Conservation (phyloP, 1,140 invertebrate genomes). For the Drosophila athabasca region DNA sequence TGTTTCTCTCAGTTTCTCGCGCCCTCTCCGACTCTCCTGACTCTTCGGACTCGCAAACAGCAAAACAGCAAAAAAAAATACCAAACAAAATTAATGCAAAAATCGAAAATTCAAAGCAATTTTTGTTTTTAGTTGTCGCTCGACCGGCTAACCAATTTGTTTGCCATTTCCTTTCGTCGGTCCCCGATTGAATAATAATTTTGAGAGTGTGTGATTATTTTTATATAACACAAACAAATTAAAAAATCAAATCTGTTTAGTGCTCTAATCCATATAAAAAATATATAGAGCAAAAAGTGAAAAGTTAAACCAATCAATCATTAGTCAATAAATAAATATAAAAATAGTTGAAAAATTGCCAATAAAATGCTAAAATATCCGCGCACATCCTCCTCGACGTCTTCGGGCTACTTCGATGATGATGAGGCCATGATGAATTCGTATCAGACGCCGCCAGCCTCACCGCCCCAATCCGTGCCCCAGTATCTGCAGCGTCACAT, state of each 20-base stretch:
- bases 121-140: conserved; percentile 57
- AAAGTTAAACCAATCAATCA: conserved; percentile 13
- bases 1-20: conserved; percentile 55
- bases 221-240: conserved; percentile 58
- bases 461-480: conserved; percentile 59
- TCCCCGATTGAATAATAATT: conserved; percentile 71
- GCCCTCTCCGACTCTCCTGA: conserved; percentile 4
- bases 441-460: conserved; percentile 75
- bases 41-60: conserved; percentile 8
- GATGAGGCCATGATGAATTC: conserved; percentile 75
- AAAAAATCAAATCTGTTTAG: conserved; percentile 16
- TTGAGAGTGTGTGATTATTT: conserved; percentile 9
- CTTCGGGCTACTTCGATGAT: conserved; percentile 78
- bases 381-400: conserved; percentile 74
- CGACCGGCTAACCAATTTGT: conserved; percentile 55
- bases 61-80: conserved; percentile 1
- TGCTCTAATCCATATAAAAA: conserved; percentile 26
- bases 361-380: conserved; percentile 78
- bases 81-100: conserved; percentile 45
- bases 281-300: conserved; percentile 21
- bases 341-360: conserved; percentile 7
- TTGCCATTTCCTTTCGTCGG: conserved; percentile 36
- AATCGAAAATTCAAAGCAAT: conserved; percentile 54
- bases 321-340: conserved; percentile 26
- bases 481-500: conserved; percentile 79